Percentiles rank a stretch among this genome's conserved stretches.
Conservation (phyloP, 1,140 invertebrate genomes). For the Micrasema minimum region DNA sequence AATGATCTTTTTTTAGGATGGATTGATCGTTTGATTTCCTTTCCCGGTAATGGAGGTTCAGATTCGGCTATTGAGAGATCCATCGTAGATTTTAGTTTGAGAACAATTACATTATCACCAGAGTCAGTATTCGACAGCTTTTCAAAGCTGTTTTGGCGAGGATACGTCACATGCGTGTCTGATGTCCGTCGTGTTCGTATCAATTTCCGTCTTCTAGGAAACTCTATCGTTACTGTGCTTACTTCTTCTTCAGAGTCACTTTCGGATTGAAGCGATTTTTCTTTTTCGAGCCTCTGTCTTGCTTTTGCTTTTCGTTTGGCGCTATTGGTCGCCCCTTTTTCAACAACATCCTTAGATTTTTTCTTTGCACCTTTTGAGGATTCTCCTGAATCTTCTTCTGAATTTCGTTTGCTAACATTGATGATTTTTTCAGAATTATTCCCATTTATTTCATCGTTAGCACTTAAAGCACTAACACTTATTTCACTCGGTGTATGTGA, state of each 20-base stretch:
- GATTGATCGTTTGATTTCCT: slow-evolving; percentile 19
- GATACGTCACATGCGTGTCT: slow-evolving; percentile 56
- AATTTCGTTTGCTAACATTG: not conserved
- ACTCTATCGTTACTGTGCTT: slow-evolving; percentile 65
- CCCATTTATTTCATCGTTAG: slow-evolving; percentile 16
- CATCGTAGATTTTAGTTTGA: slow-evolving; percentile 46
- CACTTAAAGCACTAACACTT: not conserved
- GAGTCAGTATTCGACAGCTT: slow-evolving; percentile 51
- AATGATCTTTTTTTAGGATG: slow-evolving; percentile 44
- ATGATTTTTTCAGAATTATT: not conserved
- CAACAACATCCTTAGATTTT: slow-evolving; percentile 42
- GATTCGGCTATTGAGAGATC: slow-evolving; percentile 37
- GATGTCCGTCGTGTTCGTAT: slow-evolving; percentile 58
- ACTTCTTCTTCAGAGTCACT: slow-evolving; percentile 64
- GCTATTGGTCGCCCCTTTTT: slow-evolving; percentile 34
- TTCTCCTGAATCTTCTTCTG: slow-evolving; percentile 32
- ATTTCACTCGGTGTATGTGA: slow-evolving; percentile 8
- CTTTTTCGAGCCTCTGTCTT: slow-evolving; percentile 63
- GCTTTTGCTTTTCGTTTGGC: slow-evolving; percentile 60
- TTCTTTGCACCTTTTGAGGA: slow-evolving; percentile 43
- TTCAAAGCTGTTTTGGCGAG: slow-evolving; percentile 49
- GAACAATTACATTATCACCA: slow-evolving; percentile 46
- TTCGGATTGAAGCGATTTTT: slow-evolving; percentile 66
- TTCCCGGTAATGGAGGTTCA: slow-evolving; percentile 24
- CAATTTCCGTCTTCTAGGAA: slow-evolving; percentile 62